These are phyloP conservation scores for Cardiocondyla obscurior DNA, from an alignment of 1,140 invertebrate genomes.

Conservation along the genomic window DNA sequence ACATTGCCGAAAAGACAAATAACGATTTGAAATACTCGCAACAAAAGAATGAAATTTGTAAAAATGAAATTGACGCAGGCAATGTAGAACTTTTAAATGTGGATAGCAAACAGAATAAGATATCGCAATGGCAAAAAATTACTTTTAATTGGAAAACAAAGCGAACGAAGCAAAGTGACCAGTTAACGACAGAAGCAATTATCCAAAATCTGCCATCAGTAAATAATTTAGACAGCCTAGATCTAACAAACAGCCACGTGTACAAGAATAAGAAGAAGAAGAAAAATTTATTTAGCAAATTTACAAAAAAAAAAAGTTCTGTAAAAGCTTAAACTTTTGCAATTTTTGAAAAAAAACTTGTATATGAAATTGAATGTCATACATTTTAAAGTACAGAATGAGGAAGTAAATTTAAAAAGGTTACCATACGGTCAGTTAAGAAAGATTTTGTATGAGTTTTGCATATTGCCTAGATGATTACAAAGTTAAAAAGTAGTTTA, in stretches of 20 bases:
- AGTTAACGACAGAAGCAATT: neutral
- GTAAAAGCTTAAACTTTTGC: slow-evolving; percentile 29
- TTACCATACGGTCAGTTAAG: neutral
- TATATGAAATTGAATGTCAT: neutral
- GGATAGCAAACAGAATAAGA: slow-evolving; percentile 7
- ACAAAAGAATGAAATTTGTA: slow-evolving; percentile 6
- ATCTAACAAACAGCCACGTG: neutral
- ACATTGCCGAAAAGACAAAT: neutral
- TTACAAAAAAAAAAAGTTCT: slow-evolving; percentile 31
- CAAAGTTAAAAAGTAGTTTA: neutral
- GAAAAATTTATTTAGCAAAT: slow-evolving; percentile 47
- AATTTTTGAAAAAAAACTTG: neutral
- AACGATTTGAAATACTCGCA: neutral
- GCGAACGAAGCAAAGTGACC: slow-evolving; percentile 15
- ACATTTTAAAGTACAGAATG: neutral
- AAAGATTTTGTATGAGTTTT: neutral
- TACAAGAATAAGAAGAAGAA: slow-evolving; percentile 31
- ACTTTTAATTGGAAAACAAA: slow-evolving; percentile 34
- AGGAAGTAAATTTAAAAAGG: neutral
- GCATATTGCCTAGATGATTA: neutral
- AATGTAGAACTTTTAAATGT: slow-evolving; percentile 4
- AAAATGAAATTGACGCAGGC: neutral
- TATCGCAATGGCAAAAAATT: slow-evolving; percentile 26
- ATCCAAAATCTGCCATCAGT: slow-evolving; percentile 54
- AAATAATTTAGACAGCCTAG: slow-evolving; percentile 18